Base-by-base conservation (phyloP, 2,797 vertebrate species). In the Caiman crocodilus region DNA sequence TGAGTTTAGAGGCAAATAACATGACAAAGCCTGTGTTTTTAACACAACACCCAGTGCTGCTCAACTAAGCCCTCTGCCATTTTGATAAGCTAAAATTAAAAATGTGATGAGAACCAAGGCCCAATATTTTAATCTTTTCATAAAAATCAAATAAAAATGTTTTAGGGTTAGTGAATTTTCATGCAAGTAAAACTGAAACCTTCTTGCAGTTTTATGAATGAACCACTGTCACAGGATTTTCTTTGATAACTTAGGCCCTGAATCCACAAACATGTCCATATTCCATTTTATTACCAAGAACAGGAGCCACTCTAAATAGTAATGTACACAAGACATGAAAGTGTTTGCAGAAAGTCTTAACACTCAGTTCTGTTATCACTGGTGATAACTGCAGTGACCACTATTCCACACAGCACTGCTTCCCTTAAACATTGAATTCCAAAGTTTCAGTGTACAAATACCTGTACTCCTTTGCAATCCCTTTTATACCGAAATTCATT, bases 1-100 rank as follows among this genome's bases (percentile, higher is more conserved):
- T 86, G 85, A 74, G 42, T 69, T 50, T 85, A 14, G 26, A 84
- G 74, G 67, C 14, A 92, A 42, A 89, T 17, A 87, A 80, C 2
- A 17, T 15, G 5, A 20, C 21, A 85, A 71, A 59, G 42, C 35
- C 86, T 78, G 26, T 20, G 82, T 60, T 14, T 89, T 74, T 58
- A 88, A n/a, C 42, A 50, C 42, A 50, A 11, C 42, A 50, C 42
- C 42, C 42, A 50, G 42, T 50, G 10, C 67, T 85, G 73, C 20
- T n/a, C 8, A 11, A 63, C 57, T 73, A 3, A 65, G 32, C 6
- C 25, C 59, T 58, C 64, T 77, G 15, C 8, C 20, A 71, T 8
- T 0, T 0, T 4, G 0, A 0, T 74, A 82, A 82, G 87, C 28
- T 50, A 79, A 93, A 16, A 85, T 35, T 23, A 89, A 93, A 79